Base-by-base conservation (phyloP, 92 coral and sea anemone species). In the Isaurus tuberculatus region DNA sequence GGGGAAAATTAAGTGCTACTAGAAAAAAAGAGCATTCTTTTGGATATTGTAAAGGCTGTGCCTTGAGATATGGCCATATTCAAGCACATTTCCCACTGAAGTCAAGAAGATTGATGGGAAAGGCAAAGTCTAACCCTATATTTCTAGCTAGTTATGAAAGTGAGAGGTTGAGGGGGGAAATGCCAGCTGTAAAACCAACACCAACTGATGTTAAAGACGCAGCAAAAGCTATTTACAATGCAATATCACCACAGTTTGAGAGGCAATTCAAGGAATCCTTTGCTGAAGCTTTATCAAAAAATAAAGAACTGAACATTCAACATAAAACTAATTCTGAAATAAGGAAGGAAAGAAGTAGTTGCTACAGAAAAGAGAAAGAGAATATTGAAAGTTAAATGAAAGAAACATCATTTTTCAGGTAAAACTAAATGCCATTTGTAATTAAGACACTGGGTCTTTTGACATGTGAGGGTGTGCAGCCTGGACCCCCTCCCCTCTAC, bases 261-360 rank as follows among this genome's bases (percentile, higher is more conserved):
- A 51, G 60, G 22, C 60, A 51, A 37, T 37, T 51, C 17, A 51
- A 51, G n/a, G n/a, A 51, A 51, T 51, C 60, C 22, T n/a, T 51
- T 51, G 60, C 60, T 51, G 60, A 51, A 51, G 60, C 60, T n/a
- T 51, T 51, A 51, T 51, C n/a, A 14, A 51, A 51, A n/a, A 51
- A 51, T 14, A 14, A 14, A 51, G 17, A 51, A n/a, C 60, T 51
- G 17, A 51, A 51, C 60, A 14, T 51, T 14, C 60, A 51, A 51
- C 17, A 51, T 51, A 51, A 51, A 51, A 51, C 60, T 14, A 51
- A 51, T 10, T 14, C 17, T 14, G 60, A 51, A 51, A 51, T 14
- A 51, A 51, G 60, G 22, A 51, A 51, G 60, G 60, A 51, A 14
- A n/a, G 0, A 51, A 51, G 60, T n/a, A n/a, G n/a, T n/a, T n/a